A percentile compares a stretch with the other conserved stretches of the same genome.
phyloP scores from a whole-genome alignment of 1,140 invertebrate species.

The Calliphora vicina region DNA sequence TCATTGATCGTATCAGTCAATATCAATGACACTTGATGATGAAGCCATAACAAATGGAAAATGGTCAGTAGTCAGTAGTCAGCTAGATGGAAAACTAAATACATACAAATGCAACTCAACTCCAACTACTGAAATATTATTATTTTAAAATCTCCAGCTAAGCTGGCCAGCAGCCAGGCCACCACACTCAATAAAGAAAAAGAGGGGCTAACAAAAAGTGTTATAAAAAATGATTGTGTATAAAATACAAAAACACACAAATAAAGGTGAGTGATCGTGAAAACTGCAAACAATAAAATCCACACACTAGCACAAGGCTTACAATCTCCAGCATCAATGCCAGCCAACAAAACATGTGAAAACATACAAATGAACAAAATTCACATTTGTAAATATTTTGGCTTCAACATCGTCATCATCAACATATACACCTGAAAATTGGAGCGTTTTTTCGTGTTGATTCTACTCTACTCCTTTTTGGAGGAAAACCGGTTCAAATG shows the following conservation, averaged over 20 bases:
- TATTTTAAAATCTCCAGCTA: background rate
- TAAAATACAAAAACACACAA: background rate
- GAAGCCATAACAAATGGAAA: conserved; percentile 22
- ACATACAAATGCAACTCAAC: background rate
- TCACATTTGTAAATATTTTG: background rate
- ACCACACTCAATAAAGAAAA: background rate
- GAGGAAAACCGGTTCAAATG: background rate
- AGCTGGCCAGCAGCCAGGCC: background rate
- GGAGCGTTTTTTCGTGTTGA: background rate
- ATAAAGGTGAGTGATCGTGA: conserved; percentile 26
- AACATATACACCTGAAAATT: background rate
- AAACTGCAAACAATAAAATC: background rate
- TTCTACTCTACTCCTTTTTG: background rate
- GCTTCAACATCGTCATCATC: background rate
- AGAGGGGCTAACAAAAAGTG: background rate
- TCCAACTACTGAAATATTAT: background rate
- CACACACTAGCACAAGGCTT: background rate
- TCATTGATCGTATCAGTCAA: conserved; percentile 26
- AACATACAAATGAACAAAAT: background rate
- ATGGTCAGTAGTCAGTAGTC: background rate
- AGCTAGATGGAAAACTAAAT: background rate
- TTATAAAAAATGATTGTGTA: background rate
- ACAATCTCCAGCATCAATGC: background rate
- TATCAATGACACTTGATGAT: conserved; percentile 30
- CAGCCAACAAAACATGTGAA: background rate